Conservation (phyloP, 2,888 invertebrate species). For the Cryptops parisi region DNA sequence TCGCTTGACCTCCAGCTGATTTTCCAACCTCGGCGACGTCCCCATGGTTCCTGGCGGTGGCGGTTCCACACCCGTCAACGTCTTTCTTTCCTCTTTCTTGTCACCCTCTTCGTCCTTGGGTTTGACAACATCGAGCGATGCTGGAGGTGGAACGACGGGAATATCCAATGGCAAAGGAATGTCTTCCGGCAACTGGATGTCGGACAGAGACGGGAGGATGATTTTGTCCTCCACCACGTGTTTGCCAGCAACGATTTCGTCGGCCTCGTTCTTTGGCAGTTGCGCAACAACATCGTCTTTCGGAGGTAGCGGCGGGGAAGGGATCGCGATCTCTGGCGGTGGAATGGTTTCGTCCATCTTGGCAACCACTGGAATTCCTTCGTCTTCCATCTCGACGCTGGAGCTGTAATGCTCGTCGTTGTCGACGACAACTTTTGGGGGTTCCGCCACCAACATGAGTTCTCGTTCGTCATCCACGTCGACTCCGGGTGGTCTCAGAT, state of each 20-base stretch:
- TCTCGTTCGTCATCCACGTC: neutral
- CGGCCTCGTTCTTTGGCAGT: neutral
- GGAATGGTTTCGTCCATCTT: neutral
- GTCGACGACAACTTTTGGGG: neutral
- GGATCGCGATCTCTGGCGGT: neutral
- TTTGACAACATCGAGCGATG: neutral
- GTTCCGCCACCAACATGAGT: neutral
- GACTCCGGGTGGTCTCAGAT: neutral
- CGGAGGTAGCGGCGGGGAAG: neutral
- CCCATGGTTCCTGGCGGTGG: neutral
- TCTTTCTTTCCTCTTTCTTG: neutral
- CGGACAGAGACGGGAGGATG: neutral
- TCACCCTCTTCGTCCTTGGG: neutral
- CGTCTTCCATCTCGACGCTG: slow-evolving; percentile 10
- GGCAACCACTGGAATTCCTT: neutral
- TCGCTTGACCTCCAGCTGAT: neutral
- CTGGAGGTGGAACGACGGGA: neutral
- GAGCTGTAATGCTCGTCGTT: slow-evolving; percentile 6
- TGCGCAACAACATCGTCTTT: neutral
- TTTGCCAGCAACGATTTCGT: neutral
- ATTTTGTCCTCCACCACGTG: too few relatives aligned
- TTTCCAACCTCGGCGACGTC: neutral
- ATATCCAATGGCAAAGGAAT: slow-evolving; percentile 9
- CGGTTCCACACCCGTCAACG: neutral
- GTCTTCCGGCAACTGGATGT: slow-evolving; percentile 11